Evolutionary conservation across 2,797 vertebrate species (phyloP).

Genomic region (Falco naumanni): DNA sequence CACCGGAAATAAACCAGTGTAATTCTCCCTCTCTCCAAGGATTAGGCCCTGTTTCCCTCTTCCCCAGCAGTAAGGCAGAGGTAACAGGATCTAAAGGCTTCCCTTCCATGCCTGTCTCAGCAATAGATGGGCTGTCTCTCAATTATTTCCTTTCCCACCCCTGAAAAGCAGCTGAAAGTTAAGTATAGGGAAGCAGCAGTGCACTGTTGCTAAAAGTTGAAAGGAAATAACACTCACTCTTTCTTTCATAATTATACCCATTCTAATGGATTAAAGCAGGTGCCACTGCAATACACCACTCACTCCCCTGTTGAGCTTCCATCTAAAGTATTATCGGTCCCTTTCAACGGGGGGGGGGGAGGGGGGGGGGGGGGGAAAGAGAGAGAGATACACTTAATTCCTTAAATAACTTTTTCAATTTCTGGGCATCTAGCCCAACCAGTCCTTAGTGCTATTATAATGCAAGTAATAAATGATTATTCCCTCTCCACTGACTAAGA

Average conservation of each 20-base stretch:
- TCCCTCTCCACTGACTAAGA: neutral
- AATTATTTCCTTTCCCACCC: neutral
- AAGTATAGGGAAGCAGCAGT: neutral
- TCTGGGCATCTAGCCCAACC: conserved; percentile 46
- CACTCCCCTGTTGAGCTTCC: neutral
- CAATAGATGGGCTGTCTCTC: neutral
- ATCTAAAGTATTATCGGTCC: neutral
- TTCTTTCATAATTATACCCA: neutral
- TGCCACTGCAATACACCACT: neutral
- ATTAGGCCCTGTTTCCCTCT: neutral
- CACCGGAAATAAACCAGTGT: neutral
- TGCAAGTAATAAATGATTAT: conserved; percentile 51
- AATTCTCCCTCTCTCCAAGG: neutral
- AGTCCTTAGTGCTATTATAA: conserved; percentile 21
- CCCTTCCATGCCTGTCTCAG: neutral
- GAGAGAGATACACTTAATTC: neutral
- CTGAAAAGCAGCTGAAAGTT: neutral
- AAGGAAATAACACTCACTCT: neutral
- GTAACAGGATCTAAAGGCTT: neutral
- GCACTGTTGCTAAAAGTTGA: neutral
- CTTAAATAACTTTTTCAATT: conserved; percentile 37
- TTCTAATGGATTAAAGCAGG: conserved; percentile 17
- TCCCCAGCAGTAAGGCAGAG: neutral
- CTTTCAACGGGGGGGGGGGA: neutral
- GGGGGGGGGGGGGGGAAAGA: too few relatives aligned